Evolutionary conservation across 2,888 invertebrate genomes (phyloP).

Genomic region (Steinernema scapterisci): DNA sequence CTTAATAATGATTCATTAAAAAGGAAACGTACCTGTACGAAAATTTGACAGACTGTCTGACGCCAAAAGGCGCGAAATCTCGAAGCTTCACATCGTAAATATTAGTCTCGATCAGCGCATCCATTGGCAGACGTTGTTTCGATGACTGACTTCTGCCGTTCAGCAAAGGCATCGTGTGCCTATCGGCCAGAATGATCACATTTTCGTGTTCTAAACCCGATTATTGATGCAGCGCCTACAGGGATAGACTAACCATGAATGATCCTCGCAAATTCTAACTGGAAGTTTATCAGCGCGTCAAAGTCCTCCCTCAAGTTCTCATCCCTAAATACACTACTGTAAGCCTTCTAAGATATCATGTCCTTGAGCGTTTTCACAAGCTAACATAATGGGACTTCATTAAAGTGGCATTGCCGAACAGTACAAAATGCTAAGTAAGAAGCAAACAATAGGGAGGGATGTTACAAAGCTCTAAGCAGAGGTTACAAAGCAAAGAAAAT

Average conservation of each 20-base stretch:
- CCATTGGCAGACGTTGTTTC: constrained; percentile 4
- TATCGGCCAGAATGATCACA: constrained; percentile 54
- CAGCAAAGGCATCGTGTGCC: constrained; percentile 54
- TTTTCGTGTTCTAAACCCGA: constrained; percentile 49
- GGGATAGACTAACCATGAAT: constrained; percentile 41
- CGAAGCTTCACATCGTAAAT: constrained; percentile 51
- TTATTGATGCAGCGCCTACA: neutral
- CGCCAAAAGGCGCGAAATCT: constrained; percentile 52
- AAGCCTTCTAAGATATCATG: no score
- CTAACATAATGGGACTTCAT: no score
- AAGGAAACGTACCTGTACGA: constrained; percentile 42
- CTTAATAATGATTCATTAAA: neutral
- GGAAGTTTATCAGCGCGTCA: constrained; percentile 49
- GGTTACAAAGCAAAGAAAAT: neutral
- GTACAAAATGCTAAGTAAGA: no score
- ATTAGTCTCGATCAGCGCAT: constrained; percentile 29
- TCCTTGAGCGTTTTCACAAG: no score
- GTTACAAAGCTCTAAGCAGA: no score
- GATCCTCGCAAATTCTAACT: constrained; percentile 49
- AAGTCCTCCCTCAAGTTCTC: constrained; percentile 49
- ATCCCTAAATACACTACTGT: constrained; percentile 44
- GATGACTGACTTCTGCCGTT: constrained; percentile 44
- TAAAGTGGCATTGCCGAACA: no score
- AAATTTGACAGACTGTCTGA: constrained; percentile 42
- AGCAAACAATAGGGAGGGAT: no score